phyloP scores from a whole-genome alignment of 2,888 invertebrate genomes.

The Galerucella pusilla region DNA sequence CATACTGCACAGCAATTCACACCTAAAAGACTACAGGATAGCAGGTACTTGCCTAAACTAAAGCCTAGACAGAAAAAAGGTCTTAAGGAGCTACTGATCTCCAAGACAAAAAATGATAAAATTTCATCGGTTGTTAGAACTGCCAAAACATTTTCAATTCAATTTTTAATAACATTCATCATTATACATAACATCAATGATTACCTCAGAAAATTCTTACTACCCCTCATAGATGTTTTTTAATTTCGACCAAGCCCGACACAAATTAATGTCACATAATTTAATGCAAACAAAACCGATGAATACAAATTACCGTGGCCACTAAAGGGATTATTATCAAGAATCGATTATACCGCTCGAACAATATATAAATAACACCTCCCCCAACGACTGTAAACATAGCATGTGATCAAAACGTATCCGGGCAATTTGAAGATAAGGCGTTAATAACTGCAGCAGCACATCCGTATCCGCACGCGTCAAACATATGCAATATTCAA shows the following conservation, averaged over 20 bases:
- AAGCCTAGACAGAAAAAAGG: too few species aligned
- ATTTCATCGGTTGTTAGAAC: too few species aligned
- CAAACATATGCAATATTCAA: conserved; percentile 32
- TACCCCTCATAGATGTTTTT: background rate
- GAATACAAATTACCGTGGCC: conserved; percentile 4
- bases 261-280: background rate
- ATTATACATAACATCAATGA: background rate
- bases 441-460: conserved; percentile 12
- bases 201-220: background rate
- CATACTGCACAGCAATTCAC: too few species aligned
- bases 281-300: background rate
- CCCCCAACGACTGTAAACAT: conserved; percentile 5
- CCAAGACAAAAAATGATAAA: too few species aligned
- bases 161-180: background rate
- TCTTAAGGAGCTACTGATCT: too few species aligned
- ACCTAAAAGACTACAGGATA: too few species aligned
- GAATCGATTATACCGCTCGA: conserved; percentile 9
- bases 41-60: too few species aligned
- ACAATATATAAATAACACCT: conserved; percentile 21
- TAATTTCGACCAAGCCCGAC: background rate
- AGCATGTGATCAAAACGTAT: conserved; percentile 15
- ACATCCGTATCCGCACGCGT: conserved; percentile 22
- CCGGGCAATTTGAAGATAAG: conserved; percentile 20
- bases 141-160: too few species aligned
- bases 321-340: conserved; percentile 12